These are phyloP conservation scores for Sardina pilchardus DNA, from an alignment of 2,113 vertebrate species.

Conservation along the genomic window DNA sequence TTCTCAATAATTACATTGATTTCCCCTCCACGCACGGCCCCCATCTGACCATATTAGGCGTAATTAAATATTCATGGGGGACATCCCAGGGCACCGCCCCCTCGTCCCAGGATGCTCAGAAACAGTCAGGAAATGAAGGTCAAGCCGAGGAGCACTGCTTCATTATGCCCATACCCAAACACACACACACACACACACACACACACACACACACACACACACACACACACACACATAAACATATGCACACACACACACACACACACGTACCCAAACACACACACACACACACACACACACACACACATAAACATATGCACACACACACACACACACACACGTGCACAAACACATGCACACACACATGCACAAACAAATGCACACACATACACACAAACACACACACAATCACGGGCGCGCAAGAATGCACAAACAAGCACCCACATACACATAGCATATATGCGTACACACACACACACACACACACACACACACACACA, in stretches of 20 bases:
- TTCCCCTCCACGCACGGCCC: constrained; percentile 33
- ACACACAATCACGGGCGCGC: too few relatives aligned
- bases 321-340: background rate
- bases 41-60: constrained; percentile 51
- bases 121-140: constrained; percentile 24
- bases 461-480: background rate
- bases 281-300: background rate
- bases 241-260: background rate
- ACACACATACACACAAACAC: too few relatives aligned
- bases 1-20: constrained; percentile 62
- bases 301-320: background rate
- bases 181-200: background rate
- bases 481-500: background rate
- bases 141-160: constrained; percentile 24
- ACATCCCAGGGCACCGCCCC: constrained; percentile 24
- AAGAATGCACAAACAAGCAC: too few relatives aligned
- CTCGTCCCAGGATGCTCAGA: background rate
- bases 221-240: background rate
- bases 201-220: background rate
- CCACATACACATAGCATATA: too few relatives aligned
- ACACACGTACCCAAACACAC: background rate
- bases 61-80: constrained; percentile 60
- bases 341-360: too few relatives aligned
- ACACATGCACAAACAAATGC: too few relatives aligned
- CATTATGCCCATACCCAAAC: constrained; percentile 15